These are phyloP conservation scores for Drosophila sechellia DNA, from an alignment of 1,140 invertebrate species.

Conservation along the genomic window DNA sequence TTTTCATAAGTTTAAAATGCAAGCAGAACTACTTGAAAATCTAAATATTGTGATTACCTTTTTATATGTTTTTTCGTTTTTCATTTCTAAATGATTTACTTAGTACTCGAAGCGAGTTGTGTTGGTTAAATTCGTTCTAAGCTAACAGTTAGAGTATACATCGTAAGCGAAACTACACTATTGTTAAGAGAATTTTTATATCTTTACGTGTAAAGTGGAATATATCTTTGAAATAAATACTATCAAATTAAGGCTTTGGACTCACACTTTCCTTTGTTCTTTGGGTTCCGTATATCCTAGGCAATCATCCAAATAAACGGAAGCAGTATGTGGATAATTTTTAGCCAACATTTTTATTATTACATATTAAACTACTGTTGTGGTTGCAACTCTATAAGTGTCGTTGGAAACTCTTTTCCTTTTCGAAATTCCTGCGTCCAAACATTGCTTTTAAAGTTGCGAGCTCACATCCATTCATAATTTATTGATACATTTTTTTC, in stretches of 20 bases:
- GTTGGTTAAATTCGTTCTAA: conserved; percentile 73
- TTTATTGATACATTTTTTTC: conserved; percentile 43
- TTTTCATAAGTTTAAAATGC: conserved; percentile 20
- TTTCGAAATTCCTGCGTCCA: conserved; percentile 1
- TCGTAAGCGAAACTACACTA: conserved; percentile 56
- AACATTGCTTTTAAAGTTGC: conserved; percentile 5
- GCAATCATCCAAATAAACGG: not conserved
- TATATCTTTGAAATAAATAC: conserved; percentile 33
- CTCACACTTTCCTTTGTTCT: not conserved
- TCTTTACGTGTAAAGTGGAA: conserved; percentile 41
- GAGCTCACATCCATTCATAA: conserved; percentile 28
- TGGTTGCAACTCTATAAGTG: conserved; percentile 12
- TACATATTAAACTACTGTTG: conserved; percentile 54
- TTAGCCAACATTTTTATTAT: conserved; percentile 78
- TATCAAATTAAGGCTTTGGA: conserved; percentile 7
- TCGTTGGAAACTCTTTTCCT: not conserved
- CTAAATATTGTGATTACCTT: conserved; percentile 67
- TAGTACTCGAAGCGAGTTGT: conserved; percentile 72
- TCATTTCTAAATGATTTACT: conserved; percentile 59
- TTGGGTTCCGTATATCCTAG: not conserved
- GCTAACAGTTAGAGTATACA: conserved; percentile 64
- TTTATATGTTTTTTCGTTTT: conserved; percentile 33
- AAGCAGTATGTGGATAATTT: conserved; percentile 26
- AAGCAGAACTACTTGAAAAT: conserved; percentile 37
- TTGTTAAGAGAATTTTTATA: conserved; percentile 54